Percentiles rank a stretch among this genome's conserved stretches.
These are phyloP conservation scores for Ptychoptera albimana DNA, from an alignment of 2,888 invertebrate species.

Conservation along the genomic window DNA sequence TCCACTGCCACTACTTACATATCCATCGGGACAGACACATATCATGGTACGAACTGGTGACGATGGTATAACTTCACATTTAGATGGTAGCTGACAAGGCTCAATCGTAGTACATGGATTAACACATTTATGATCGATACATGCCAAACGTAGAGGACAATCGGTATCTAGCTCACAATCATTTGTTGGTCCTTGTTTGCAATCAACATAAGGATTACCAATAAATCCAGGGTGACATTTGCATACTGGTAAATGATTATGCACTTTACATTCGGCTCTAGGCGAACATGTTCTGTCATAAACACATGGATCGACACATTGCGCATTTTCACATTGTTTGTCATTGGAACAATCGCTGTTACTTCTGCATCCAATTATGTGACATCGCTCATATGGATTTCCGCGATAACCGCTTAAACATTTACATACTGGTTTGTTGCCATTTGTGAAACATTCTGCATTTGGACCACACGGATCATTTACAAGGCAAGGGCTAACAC, in stretches of 20 bases:
- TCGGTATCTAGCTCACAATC: constrained; percentile 71
- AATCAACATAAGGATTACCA: constrained; percentile 72
- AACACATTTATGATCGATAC: constrained; percentile 65
- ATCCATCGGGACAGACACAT: constrained; percentile 79
- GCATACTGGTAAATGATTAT: constrained; percentile 72
- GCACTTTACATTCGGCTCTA: constrained; percentile 62
- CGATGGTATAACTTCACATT: constrained; percentile 66
- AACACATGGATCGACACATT: constrained; percentile 72
- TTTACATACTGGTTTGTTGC: constrained; percentile 59
- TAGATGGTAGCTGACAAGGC: constrained; percentile 66
- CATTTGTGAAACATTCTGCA: constrained; percentile 62
- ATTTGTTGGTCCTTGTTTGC: constrained; percentile 51
- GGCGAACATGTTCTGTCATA: constrained; percentile 61
- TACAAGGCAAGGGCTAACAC: constrained; percentile 71
- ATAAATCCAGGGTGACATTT: constrained; percentile 59
- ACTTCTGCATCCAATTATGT: constrained; percentile 66
- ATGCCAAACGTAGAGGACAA: constrained; percentile 64
- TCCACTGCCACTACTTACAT: constrained; percentile 67
- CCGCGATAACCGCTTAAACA: constrained; percentile 70
- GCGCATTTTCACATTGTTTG: constrained; percentile 68
- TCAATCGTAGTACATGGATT: constrained; percentile 64
- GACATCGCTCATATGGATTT: constrained; percentile 57
- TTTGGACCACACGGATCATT: constrained; percentile 67
- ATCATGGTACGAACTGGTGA: constrained; percentile 76
- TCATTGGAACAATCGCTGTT: constrained; percentile 79